Conservation (phyloP, 2,113 vertebrate species). For the Corydoras maculifer region DNA sequence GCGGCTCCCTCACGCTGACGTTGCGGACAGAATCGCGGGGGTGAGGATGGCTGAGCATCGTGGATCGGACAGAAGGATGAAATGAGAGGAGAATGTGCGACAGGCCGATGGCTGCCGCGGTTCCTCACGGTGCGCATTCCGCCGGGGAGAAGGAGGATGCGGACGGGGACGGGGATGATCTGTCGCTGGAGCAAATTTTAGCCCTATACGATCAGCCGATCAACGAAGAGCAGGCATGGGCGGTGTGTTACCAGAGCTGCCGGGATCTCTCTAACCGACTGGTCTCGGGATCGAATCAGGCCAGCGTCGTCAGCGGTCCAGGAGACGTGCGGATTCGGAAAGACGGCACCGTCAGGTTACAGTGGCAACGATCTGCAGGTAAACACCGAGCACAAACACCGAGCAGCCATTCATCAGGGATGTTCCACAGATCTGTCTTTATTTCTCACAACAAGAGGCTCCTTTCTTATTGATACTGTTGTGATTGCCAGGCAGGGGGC, state of each 20-base stretch:
- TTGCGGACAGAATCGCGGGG: slow-evolving; percentile 21
- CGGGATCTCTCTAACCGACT: slow-evolving; percentile 58
- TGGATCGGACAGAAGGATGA: slow-evolving; percentile 52
- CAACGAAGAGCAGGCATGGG: slow-evolving; percentile 98
- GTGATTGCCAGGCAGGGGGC: too few species aligned
- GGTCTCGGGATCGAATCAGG: slow-evolving; percentile 40
- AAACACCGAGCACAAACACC: slow-evolving; percentile 51
- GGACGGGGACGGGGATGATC: slow-evolving; percentile 52
- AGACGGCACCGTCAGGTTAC: slow-evolving; percentile 73
- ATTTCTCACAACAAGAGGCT: too few species aligned
- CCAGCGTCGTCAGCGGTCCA: slow-evolving; percentile 56
- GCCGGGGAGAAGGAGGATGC: slow-evolving; percentile 54
- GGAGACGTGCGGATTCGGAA: slow-evolving; percentile 73
- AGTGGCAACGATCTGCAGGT: slow-evolving; percentile 45
- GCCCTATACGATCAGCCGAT: slow-evolving; percentile 87
- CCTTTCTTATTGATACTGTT: too few species aligned
- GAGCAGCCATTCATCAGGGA: neutral
- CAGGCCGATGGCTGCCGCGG: slow-evolving; percentile 55
- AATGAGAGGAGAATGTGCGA: slow-evolving; percentile 42
- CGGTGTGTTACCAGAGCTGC: slow-evolving; percentile 92
- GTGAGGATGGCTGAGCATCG: slow-evolving; percentile 35
- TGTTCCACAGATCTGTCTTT: too few species aligned
- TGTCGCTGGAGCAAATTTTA: slow-evolving; percentile 82
- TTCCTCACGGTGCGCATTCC: slow-evolving; percentile 33
- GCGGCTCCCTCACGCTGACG: slow-evolving; percentile 1